These are phyloP conservation scores for Philotrypesis tridentata DNA, from an alignment of 1,140 invertebrate species.

Conservation along the genomic window DNA sequence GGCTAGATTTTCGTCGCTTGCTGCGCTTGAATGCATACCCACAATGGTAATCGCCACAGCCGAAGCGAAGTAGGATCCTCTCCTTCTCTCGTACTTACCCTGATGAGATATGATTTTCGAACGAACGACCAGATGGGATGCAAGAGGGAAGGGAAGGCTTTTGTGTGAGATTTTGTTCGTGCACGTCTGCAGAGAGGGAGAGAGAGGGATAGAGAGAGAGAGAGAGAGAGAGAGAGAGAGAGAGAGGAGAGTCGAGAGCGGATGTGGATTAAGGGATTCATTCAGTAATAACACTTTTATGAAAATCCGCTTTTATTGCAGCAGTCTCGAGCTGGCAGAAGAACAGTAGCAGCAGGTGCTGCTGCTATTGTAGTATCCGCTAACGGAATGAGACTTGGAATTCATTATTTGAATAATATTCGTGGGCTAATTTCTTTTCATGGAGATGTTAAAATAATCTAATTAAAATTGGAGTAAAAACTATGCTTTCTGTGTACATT, in stretches of 20 bases:
- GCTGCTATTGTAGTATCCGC: neutral
- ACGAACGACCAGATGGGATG: neutral
- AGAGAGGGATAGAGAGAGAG: too few relatives aligned
- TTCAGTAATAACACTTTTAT: slow-evolving; percentile 12
- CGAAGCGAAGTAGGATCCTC: neutral
- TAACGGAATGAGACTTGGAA: neutral
- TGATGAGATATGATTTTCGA: slow-evolving; percentile 28
- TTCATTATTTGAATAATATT: neutral
- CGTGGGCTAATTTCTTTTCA: neutral
- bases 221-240: too few relatives aligned
- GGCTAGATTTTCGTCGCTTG: slow-evolving; percentile 1
- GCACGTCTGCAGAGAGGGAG: neutral
- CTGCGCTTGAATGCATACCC: neutral
- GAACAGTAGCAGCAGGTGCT: too few relatives aligned
- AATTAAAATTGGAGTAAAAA: neutral
- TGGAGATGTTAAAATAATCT: neutral
- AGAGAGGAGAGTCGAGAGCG: neutral
- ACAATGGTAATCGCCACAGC: neutral
- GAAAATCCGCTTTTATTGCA: neutral
- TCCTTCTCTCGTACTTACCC: neutral
- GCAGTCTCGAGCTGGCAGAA: neutral
- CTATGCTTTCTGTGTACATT: too few relatives aligned
- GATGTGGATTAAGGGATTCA: slow-evolving; percentile 19
- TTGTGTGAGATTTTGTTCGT: neutral
- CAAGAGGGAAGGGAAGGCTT: neutral